Percentiles rank a stretch among this genome's conserved stretches.
phyloP scores from a whole-genome alignment of 2,797 vertebrate species.

The Alcedo quadribrachys region DNA sequence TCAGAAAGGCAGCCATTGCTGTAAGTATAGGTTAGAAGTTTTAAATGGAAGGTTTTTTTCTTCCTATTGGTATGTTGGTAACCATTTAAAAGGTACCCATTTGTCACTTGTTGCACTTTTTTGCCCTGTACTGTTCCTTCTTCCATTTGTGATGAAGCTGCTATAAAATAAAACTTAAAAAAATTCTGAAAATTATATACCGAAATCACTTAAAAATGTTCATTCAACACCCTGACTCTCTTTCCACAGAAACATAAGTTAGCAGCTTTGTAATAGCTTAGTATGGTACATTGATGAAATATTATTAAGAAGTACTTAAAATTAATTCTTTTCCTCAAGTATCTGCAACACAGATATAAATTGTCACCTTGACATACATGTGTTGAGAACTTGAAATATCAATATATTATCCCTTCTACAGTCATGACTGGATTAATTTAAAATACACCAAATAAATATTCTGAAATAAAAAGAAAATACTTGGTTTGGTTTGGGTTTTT shows the following conservation, averaged over 20 bases:
- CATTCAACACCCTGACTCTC: background rate
- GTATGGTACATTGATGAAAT: background rate
- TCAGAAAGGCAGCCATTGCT: constrained; percentile 57
- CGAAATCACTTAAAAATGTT: background rate
- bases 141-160: background rate
- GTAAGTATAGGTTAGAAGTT: constrained; percentile 44
- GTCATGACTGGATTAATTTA: background rate
- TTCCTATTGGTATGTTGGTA: background rate
- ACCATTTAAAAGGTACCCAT: background rate
- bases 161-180: background rate
- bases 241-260: background rate
- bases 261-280: background rate
- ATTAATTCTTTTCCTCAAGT: background rate
- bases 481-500: background rate
- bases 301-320: background rate
- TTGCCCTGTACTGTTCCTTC: background rate
- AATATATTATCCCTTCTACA: background rate
- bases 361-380: background rate
- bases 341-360: background rate
- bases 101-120: constrained; percentile 60
- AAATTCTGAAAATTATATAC: background rate
- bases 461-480: background rate
- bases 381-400: background rate
- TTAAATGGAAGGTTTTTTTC: background rate
- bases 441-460: background rate